A percentile compares a stretch with the other conserved stretches of the same genome.
Evolutionary conservation across 2,888 invertebrate genomes (phyloP).

Genomic region (Hipparchia semele): DNA sequence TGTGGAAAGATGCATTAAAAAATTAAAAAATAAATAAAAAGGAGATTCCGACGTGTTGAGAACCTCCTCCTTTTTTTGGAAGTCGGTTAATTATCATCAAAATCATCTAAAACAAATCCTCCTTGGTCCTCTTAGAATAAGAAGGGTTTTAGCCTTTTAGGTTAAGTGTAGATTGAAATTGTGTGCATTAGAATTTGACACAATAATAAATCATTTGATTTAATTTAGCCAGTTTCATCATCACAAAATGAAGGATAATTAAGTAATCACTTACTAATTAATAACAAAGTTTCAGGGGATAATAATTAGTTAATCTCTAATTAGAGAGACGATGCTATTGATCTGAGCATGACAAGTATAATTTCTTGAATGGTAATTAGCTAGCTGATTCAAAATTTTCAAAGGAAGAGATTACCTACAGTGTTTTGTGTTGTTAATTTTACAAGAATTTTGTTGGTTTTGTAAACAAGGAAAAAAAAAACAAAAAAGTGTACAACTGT

Average conservation of each 20-base stretch:
- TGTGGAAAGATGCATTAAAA: no score
- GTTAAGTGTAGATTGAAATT: not conserved
- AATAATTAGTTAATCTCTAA: not conserved
- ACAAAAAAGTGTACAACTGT: no score
- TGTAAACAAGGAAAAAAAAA: not conserved
- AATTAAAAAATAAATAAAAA: no score
- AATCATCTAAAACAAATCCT: no score
- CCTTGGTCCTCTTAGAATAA: no score
- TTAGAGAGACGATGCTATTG: not conserved
- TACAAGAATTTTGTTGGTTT: not conserved
- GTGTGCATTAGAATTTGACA: no score
- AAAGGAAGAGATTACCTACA: not conserved
- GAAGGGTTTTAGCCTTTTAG: no score
- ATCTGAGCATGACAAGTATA: not conserved
- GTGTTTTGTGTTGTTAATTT: not conserved
- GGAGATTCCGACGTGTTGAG: no score
- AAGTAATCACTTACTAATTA: not conserved
- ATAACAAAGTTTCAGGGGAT: not conserved
- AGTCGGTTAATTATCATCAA: no score
- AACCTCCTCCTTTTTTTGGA: no score
- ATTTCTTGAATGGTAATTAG: constrained; percentile 1
- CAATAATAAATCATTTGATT: no score
- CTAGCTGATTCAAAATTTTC: not conserved
- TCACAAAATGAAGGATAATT: not conserved
- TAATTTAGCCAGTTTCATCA: not conserved